phyloP scores from a whole-genome alignment of 2,113 vertebrate species.

The Cichladusa arquata region DNA sequence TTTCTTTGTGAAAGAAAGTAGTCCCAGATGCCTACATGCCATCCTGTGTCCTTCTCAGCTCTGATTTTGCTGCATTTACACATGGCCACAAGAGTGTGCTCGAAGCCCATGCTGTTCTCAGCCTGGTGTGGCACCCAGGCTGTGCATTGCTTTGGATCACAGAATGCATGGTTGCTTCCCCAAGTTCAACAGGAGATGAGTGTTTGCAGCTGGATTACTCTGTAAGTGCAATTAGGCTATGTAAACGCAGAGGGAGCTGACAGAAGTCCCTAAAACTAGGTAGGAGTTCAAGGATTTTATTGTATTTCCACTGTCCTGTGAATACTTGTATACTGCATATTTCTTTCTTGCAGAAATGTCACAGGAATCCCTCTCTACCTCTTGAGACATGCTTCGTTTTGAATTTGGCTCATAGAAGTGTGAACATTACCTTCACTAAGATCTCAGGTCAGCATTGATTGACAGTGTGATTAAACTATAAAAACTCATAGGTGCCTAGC shows the following conservation, averaged over 20 bases:
- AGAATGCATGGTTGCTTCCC: background rate
- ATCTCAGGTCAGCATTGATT: background rate
- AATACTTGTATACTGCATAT: background rate
- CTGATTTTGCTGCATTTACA: background rate
- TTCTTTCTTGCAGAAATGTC: background rate
- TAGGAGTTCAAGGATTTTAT: background rate
- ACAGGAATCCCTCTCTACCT: background rate
- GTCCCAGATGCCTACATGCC: background rate
- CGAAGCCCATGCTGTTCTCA: rapidly evolving
- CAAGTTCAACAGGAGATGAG: background rate
- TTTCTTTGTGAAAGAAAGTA: background rate
- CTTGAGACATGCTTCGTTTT: background rate
- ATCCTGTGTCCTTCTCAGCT: background rate
- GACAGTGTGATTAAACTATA: background rate
- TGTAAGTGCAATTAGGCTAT: background rate
- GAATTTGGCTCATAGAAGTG: background rate
- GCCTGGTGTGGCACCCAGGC: rapidly evolving
- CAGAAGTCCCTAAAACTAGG: background rate
- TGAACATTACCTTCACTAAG: background rate
- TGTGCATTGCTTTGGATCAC: rapidly evolving
- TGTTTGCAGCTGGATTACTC: background rate
- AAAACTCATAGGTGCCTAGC: background rate
- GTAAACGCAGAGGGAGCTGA: background rate
- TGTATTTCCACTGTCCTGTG: background rate
- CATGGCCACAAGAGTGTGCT: constrained; percentile 6